Evolutionary conservation across 1,140 invertebrate species (phyloP), one percentile per base, ranked within the genome.

Genomic region (Cherax destructor): DNA sequence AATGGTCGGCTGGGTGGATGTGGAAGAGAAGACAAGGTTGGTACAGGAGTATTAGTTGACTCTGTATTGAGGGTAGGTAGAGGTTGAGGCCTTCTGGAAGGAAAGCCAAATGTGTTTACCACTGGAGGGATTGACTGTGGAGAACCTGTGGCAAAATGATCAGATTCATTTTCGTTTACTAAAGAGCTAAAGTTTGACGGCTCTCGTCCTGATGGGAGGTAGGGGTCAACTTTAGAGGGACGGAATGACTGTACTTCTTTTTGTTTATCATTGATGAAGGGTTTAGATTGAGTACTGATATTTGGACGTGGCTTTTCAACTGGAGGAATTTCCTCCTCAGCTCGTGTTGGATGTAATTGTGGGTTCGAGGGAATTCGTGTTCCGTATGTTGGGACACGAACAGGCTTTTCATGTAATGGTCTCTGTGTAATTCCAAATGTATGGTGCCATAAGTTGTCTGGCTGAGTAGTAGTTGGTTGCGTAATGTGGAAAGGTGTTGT

Each of bases 51-150:
- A 21, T 21, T 16, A 65, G 61, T 65, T 65, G 61, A 16, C 5
- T 65, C 61, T 21, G 21, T 18, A 74, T 24, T 76, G 83, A 47
- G 47, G 47, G 41, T 52, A 61, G 65, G n/a, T 10, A 56, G 21
- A 13, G 61, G 83, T 10, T 49, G 69, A 3, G 83, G 21, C 16
- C n/a, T 41, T 47, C 41, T 13, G 41, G 65, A 52, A 47, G 83
- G 4, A 4, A 0, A 30, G 24, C 52, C 47, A 24, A 5, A 85
- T 18, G 83, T 52, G 69, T 85, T 85, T 11, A 85, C 83, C 3
- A 74, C 83, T n/a, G 83, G 83, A 52, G 83, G 83, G 7, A 56
- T n/a, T 18, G 56, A 18, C n/a, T 81, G 47, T 16, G 41, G 79
- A 56, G 18, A n/a, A 5, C 79, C 50, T 7, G 79, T 4, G n/a